Evolutionary conservation across 1,140 invertebrate species (phyloP), one percentile per base, ranked within the genome.

Genomic region (Heliothis subflexa): DNA sequence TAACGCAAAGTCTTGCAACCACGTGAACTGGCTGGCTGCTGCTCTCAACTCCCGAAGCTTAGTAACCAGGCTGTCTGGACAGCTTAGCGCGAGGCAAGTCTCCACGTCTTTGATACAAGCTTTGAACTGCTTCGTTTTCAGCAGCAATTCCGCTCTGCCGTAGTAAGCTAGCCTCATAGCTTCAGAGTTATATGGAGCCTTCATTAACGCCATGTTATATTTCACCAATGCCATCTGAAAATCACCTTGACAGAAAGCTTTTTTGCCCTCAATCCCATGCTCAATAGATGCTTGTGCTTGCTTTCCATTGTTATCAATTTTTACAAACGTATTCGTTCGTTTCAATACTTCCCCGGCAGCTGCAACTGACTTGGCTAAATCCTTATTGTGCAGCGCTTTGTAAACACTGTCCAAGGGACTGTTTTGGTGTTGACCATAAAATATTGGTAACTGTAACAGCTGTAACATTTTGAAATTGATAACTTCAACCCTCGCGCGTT

Each of bases 201-300:
- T n/a, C 59, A 45, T 40, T 5, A 62, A n/a, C n/a, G 59, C 59
- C 28, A n/a, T 40, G 40, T 62, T 62, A 40, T 16, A 62, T 28
- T n/a, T 28, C 28, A 62, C 28, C 33, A 62, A 16, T n/a, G 59
- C 59, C 14, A 16, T 5, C 21, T 62, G 28, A 16, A n/a, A n/a
- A 3, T 62, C 14, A 10, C 33, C 14, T 45, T 40, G 0, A 11
- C 59, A 62, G 28, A 62, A 40, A 45, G 59, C n/a, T 40, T 62
- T 10, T 18, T 55, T 55, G 11, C 54, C 54, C 7, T 9, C 16
- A 18, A 55, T 10, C 16, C 54, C 54, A 55, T 18, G 16, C 54
- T 55, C 16, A 55, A 55, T 13, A 40, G 33, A n/a, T 62, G n/a
- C 28, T 9, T 14, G 13, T 12, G 59, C n/a, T 10, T 28, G 40